Evolutionary conservation across 2,797 vertebrate genomes (phyloP), one percentile per base, ranked within the genome.

Genomic region (Xyrichtys novacula): DNA sequence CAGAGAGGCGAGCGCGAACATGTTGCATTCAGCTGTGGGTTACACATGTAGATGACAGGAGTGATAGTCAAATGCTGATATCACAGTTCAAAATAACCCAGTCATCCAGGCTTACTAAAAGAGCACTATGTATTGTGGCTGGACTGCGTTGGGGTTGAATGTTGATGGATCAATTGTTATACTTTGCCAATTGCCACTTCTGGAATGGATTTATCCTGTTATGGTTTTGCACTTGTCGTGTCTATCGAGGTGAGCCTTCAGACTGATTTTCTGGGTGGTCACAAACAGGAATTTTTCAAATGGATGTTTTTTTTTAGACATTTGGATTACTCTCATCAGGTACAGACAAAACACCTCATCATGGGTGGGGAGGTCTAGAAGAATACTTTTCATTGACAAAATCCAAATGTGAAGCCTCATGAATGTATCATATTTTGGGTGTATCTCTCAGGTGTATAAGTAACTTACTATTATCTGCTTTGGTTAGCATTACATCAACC

Each of bases 21-120:
- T 86, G 88, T 85, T 81, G 76, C 62, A 15, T 60, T 88, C 68
- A 81, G 40, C 65, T 85, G 68, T 70, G 78, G 65, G 63, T 73
- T 77, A 38, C 48, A 36, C 28, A 23, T 68, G 57, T 47, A 64
- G 71, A 81, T 73, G 70, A 54, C 66, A 47, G 53, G 47, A 56
- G 32, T 28, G 78, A 78, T 83, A 63, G 56, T 10, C 26, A 39
- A 36, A 28, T 39, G 58, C 56, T 75, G 76, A 64, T 83, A 83
- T 80, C 46, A 68, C 66, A 48, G 80, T 68, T 58, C 49, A 42
- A 16, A 59, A 39, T 59, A 64, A 36, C 49, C 29, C 59, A 83
- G 70, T 78, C 64, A 59, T 60, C 22, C 31, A 38, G 56, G 56
- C 25, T 9, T 39, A 14, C 65, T 64, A 1, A 34, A 36, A 73